Evolutionary conservation across 2,113 vertebrate genomes (phyloP).

Genomic region (Isurus oxyrinchus): DNA sequence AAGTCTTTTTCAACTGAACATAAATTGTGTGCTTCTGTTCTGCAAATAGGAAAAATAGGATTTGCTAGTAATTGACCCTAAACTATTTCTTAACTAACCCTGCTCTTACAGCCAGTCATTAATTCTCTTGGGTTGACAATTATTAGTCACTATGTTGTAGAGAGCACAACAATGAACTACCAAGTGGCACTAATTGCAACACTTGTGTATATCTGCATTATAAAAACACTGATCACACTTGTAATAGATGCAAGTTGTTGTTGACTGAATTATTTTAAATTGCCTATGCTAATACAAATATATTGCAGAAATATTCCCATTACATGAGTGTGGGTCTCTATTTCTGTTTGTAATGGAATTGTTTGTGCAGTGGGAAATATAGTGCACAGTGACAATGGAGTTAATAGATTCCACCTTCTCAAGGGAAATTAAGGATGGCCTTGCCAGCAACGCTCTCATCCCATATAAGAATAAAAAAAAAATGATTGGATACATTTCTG

Average conservation of each 20-base stretch:
- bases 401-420: neutral
- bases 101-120: neutral
- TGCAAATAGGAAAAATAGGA: neutral
- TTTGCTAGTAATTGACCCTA: neutral
- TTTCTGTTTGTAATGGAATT: neutral
- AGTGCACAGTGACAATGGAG: neutral
- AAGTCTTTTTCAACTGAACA: neutral
- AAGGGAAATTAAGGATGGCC: no score
- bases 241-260: neutral
- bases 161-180: neutral
- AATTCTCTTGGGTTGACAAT: neutral
- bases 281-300: neutral
- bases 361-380: neutral
- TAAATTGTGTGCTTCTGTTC: neutral
- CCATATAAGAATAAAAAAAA: neutral
- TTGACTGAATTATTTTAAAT: neutral
- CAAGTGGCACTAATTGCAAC: neutral
- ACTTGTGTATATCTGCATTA: neutral
- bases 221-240: neutral
- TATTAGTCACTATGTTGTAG: neutral
- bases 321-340: neutral
- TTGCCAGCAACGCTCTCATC: no score
- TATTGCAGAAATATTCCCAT: neutral
- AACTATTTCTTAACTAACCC: neutral
- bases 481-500: neutral